phyloP scores from a whole-genome alignment of 1,140 invertebrate species.

The Eupeodes corollae region DNA sequence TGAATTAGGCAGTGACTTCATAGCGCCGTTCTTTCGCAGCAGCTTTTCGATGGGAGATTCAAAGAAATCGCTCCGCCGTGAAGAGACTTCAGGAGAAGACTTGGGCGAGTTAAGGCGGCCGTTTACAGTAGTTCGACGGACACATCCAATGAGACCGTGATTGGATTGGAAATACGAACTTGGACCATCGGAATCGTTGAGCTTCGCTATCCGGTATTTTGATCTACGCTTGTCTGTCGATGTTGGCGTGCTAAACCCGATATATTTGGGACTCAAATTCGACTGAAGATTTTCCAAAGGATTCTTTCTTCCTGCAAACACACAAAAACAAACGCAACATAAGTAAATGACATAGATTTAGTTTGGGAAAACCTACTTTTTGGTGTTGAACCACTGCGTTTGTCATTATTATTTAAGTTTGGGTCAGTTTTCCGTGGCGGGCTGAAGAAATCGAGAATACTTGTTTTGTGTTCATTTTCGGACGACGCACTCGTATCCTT shows the following conservation, averaged over 20 bases:
- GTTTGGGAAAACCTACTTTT: no score
- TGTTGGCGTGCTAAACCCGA: slow-evolving; percentile 8
- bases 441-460: no score
- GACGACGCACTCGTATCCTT: no score
- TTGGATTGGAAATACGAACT: not conserved
- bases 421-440: no score
- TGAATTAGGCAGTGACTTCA: not conserved
- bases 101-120: no score
- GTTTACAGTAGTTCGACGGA: no score
- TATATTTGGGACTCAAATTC: slow-evolving; percentile 23
- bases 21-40: slow-evolving; percentile 5
- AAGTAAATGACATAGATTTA: no score
- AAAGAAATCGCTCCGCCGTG: slow-evolving; percentile 1
- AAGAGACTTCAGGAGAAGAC: not conserved
- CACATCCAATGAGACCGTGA: not conserved
- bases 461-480: no score
- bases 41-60: slow-evolving; percentile 11
- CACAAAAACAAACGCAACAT: no score
- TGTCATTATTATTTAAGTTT: no score
- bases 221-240: not conserved
- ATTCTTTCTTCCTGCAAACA: slow-evolving; percentile 5
- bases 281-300: slow-evolving; percentile 19
- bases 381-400: no score
- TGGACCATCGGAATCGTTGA: not conserved
- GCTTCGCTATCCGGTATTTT: not conserved